Evolutionary conservation across 2,888 invertebrate species (phyloP).

Genomic region (Cabera pusaria): DNA sequence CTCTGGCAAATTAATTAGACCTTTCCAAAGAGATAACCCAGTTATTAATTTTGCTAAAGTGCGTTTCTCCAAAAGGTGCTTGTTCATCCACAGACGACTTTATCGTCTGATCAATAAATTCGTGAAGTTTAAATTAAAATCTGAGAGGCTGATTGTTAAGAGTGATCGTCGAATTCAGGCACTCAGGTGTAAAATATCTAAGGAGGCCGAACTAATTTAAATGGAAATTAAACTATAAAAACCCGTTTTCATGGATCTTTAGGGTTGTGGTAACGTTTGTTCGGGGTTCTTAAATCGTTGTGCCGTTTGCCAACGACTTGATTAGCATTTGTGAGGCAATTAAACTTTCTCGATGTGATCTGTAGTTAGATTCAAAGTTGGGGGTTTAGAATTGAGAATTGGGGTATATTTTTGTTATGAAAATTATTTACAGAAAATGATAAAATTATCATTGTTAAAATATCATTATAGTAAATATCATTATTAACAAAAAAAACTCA

Average conservation of each 20-base stretch:
- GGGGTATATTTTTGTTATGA: no score
- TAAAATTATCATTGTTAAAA: no score
- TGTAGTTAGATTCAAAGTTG: no score
- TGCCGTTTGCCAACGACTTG: background rate
- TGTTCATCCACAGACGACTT: constrained; percentile 11
- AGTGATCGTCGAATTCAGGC: constrained; percentile 21
- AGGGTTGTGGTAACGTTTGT: background rate
- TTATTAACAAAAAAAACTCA: no score
- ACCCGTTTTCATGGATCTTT: constrained; percentile 3
- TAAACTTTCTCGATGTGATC: constrained; percentile 1
- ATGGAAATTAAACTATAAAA: constrained; percentile 40
- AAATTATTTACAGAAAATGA: no score
- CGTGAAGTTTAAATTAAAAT: constrained; percentile 24
- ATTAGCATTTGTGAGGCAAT: constrained; percentile 1
- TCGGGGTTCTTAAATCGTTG: background rate
- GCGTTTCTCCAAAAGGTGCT: constrained; percentile 7
- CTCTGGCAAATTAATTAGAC: no score
- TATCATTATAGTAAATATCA: no score
- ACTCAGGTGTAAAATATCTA: constrained; percentile 34
- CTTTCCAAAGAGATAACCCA: background rate
- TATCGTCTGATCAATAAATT: constrained; percentile 23
- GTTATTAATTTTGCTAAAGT: constrained; percentile 9
- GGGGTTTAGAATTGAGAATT: no score
- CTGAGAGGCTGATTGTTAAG: constrained; percentile 12
- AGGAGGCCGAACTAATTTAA: constrained; percentile 40